Percentiles rank a stretch among this genome's conserved stretches.
phyloP scores from a whole-genome alignment of 1,140 invertebrate genomes.

The Oppia nitens region DNA sequence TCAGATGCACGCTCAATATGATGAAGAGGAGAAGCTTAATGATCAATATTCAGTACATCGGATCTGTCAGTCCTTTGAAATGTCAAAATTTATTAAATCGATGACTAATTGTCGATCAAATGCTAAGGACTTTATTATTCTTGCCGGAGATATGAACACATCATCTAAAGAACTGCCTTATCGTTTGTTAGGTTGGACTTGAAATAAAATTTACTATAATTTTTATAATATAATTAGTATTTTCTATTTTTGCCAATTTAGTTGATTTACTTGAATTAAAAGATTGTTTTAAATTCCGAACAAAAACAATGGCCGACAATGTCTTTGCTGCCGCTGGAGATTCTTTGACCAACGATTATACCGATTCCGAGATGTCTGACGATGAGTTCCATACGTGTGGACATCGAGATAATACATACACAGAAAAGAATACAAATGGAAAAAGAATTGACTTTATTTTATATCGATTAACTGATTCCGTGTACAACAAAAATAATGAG shows the following conservation, averaged over 20 bases:
- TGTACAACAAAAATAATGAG: background rate
- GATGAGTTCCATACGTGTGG: constrained; percentile 17
- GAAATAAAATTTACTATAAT: background rate
- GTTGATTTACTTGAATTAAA: constrained; percentile 9
- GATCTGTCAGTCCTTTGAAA: constrained; percentile 18
- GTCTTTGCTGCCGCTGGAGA: background rate
- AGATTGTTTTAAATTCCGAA: constrained; percentile 7
- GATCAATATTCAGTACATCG: constrained; percentile 19
- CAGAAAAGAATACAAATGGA: background rate
- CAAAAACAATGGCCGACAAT: background rate
- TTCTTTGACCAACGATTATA: background rate
- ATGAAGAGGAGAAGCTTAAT: constrained; percentile 10
- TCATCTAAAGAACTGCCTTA: constrained; percentile 16
- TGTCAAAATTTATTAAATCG: constrained; percentile 18
- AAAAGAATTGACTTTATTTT: constrained; percentile 20
- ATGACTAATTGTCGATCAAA: background rate
- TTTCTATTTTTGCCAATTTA: background rate
- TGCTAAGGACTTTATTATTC: constrained; percentile 14
- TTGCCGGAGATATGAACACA: constrained; percentile 19
- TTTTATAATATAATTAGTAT: background rate
- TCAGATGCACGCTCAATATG: constrained; percentile 19
- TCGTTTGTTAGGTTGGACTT: constrained; percentile 12
- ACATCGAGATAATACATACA: constrained; percentile 11
- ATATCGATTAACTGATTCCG: constrained; percentile 2
- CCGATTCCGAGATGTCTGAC: background rate